Conservation (phyloP, 2,888 invertebrate genomes). For the Heliconius erato region DNA sequence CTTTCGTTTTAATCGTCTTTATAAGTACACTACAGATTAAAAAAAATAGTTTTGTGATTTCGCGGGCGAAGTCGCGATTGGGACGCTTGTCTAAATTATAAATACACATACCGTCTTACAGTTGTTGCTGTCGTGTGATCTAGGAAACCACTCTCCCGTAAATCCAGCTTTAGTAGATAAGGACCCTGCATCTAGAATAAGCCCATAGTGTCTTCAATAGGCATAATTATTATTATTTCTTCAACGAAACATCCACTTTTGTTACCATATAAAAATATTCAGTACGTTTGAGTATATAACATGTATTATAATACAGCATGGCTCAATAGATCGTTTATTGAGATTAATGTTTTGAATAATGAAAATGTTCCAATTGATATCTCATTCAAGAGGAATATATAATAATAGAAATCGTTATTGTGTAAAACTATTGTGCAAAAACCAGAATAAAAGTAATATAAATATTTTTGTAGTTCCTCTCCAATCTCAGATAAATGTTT, state of each 20-base stretch:
- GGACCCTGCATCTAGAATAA: constrained; percentile 95
- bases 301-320: background rate
- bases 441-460: no score
- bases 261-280: no score
- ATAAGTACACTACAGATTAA: no score
- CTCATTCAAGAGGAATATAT: background rate
- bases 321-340: background rate
- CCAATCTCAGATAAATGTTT: no score
- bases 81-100: background rate
- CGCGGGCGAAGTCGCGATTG: no score
- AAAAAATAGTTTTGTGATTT: no score
- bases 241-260: background rate
- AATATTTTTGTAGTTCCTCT: no score
- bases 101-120: constrained; percentile 87
- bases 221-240: constrained; percentile 34
- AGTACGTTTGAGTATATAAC: no score
- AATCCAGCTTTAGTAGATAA: constrained; percentile 97
- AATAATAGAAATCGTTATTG: no score
- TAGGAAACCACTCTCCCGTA: constrained; percentile 95
- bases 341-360: background rate
- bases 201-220: constrained; percentile 68
- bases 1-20: no score
- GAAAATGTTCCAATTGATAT: background rate
- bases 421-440: no score
- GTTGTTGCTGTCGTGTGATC: constrained; percentile 95